These are phyloP conservation scores for Morus bassanus DNA, from an alignment of 2,797 vertebrate species.

Conservation along the genomic window DNA sequence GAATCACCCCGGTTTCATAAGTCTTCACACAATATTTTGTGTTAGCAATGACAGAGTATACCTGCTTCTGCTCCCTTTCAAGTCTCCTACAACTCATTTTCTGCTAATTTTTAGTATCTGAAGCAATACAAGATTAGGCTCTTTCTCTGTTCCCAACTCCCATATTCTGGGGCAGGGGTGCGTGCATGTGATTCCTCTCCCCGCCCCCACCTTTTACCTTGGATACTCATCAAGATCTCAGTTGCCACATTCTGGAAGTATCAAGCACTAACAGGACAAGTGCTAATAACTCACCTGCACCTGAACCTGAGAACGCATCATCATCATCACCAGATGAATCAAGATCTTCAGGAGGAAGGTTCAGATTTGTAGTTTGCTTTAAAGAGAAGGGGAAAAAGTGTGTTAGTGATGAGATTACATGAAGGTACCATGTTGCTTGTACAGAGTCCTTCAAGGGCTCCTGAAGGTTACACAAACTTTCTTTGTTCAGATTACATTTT, in stretches of 20 bases:
- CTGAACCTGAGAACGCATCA: conserved; percentile 78
- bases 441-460: not conserved
- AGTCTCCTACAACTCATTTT: not conserved
- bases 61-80: not conserved
- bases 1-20: not conserved
- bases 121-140: not conserved
- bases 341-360: conserved; percentile 73
- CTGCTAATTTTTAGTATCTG: not conserved
- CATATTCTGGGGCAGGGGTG: not conserved
- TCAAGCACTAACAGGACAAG: not conserved
- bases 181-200: not conserved
- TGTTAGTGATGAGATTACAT: not conserved
- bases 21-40: not conserved
- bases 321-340: conserved; percentile 83
- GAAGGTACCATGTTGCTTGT: not conserved
- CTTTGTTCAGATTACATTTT: not conserved
- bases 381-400: not conserved
- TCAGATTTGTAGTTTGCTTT: conserved; percentile 68
- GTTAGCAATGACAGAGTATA: not conserved
- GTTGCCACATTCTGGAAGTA: not conserved
- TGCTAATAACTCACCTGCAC: conserved; percentile 72
- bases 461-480: not conserved
- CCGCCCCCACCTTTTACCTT: not conserved
- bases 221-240: not conserved
- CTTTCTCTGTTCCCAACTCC: not conserved